A percentile compares a stretch with the other conserved stretches of the same genome.
These are phyloP conservation scores for Crossocerus cetratus DNA, from an alignment of 2,888 invertebrate genomes.

Conservation along the genomic window DNA sequence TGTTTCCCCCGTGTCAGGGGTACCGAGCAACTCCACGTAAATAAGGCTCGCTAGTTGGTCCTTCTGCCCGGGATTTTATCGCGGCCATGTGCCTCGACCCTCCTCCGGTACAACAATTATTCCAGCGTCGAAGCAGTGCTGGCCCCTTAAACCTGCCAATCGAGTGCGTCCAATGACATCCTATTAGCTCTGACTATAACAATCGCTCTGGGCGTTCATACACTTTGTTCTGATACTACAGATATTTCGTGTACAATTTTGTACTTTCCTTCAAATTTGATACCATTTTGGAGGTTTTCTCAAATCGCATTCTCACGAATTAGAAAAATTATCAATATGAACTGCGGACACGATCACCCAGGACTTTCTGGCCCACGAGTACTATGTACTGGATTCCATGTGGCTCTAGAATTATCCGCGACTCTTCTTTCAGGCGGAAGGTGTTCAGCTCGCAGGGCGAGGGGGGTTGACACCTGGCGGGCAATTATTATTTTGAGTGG, in stretches of 20 bases:
- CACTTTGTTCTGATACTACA: too few species aligned
- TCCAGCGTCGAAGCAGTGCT: slow-evolving; percentile 30
- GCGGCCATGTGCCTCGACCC: slow-evolving; percentile 29
- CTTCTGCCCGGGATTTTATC: slow-evolving; percentile 43
- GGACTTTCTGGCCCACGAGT: neutral
- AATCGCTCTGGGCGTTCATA: too few species aligned
- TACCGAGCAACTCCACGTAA: slow-evolving; percentile 42
- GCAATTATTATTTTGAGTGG: slow-evolving; percentile 76
- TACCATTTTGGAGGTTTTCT: too few species aligned
- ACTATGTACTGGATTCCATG: slow-evolving; percentile 7
- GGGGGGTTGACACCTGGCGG: slow-evolving; percentile 64
- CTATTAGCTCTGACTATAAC: too few species aligned
- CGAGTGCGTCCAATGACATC: neutral
- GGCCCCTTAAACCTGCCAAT: slow-evolving; percentile 16
- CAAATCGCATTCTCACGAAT: too few species aligned
- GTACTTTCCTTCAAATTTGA: too few species aligned
- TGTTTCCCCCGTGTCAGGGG: slow-evolving; percentile 40
- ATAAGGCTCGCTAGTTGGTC: slow-evolving; percentile 38
- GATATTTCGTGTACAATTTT: too few species aligned
- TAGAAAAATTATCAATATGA: too few species aligned
- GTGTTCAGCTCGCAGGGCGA: neutral
- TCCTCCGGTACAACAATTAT: slow-evolving; percentile 44
- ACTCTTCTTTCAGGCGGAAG: slow-evolving; percentile 25
- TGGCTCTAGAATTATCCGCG: slow-evolving; percentile 51
- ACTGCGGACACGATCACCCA: too few species aligned